Percentiles rank a stretch among this genome's conserved stretches.
Evolutionary conservation across 2,888 invertebrate species (phyloP).

Genomic region (Drosophila bunnanda): DNA sequence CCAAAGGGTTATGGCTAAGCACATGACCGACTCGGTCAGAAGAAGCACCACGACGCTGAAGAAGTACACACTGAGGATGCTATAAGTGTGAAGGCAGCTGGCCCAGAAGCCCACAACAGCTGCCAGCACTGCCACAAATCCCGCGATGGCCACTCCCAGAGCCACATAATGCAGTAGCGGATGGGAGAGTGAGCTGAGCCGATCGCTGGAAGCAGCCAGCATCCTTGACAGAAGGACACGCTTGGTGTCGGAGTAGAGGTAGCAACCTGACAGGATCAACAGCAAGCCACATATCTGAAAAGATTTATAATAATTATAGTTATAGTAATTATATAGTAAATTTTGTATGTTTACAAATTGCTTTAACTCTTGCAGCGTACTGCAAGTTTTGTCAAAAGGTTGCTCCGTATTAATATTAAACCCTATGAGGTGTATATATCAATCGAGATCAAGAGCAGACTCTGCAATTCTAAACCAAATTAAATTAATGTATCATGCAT

Average conservation of each 20-base stretch:
- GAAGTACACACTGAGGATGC: conserved; percentile 90
- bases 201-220: conserved; percentile 86
- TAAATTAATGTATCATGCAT: too few species aligned
- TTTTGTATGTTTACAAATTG: too few species aligned
- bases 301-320: not conserved
- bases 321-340: not conserved
- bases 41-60: conserved; percentile 88
- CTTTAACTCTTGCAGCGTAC: not conserved
- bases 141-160: conserved; percentile 89
- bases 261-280: conserved; percentile 89
- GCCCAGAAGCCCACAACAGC: conserved; percentile 93
- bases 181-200: conserved; percentile 87
- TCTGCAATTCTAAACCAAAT: too few species aligned
- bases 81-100: conserved; percentile 90
- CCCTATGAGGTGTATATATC: too few species aligned
- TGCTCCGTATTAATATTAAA: too few species aligned
- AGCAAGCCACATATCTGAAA: conserved; percentile 90
- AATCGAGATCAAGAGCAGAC: too few species aligned
- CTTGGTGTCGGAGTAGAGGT: conserved; percentile 89
- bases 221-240: conserved; percentile 90
- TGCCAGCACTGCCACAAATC: conserved; percentile 88
- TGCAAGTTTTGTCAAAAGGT: not conserved
- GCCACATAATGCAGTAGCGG: conserved; percentile 92
- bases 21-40: conserved; percentile 89
- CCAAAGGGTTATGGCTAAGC: conserved; percentile 90